Conservation (phyloP, 1,140 invertebrate species). For the Cheumatopsyche charites region DNA sequence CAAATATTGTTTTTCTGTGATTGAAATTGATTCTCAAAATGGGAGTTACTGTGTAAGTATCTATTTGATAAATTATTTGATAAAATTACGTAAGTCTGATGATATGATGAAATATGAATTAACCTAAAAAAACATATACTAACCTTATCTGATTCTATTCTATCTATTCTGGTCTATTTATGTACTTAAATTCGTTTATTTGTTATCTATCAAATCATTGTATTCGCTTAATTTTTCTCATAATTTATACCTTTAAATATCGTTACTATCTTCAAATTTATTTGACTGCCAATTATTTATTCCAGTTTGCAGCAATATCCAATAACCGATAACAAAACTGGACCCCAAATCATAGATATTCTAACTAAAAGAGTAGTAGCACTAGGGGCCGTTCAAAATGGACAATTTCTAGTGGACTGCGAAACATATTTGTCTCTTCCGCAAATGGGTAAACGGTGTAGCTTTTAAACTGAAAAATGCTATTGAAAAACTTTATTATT, state of each 20-base stretch:
- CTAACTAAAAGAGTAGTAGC: slow-evolving; percentile 84
- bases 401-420: slow-evolving; percentile 92
- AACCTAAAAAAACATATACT: no score
- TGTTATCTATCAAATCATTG: no score
- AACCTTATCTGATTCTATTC: no score
- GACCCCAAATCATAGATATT: slow-evolving; percentile 83
- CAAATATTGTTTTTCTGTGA: not conserved
- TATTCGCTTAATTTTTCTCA: no score
- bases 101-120: no score
- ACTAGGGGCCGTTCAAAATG: slow-evolving; percentile 83
- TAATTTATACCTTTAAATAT: no score
- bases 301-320: slow-evolving; percentile 80
- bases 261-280: not conserved
- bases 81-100: not conserved
- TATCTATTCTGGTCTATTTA: no score
- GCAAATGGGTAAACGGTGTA: slow-evolving; percentile 71
- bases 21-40: no score
- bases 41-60: slow-evolving; percentile 22
- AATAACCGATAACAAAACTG: slow-evolving; percentile 83
- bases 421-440: slow-evolving; percentile 88
- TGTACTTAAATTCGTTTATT: no score
- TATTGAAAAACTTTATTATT: not conserved
- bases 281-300: not conserved
- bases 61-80: not conserved
- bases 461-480: slow-evolving; percentile 42